These are phyloP conservation scores for Eupithecia subfuscata DNA, from an alignment of 2,888 invertebrate species.

Conservation along the genomic window DNA sequence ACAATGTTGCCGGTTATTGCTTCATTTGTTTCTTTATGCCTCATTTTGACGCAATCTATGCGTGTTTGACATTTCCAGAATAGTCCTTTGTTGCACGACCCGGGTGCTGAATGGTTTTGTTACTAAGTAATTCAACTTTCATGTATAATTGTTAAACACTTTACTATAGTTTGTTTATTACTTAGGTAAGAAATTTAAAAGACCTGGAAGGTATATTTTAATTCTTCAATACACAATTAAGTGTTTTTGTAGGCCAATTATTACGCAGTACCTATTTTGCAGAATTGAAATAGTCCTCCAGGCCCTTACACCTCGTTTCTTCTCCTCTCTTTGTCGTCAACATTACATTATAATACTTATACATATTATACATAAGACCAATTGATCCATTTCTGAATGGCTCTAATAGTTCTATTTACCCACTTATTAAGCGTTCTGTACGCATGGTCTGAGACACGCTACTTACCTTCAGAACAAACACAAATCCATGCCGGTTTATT, in stretches of 20 bases:
- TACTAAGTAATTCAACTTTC: slow-evolving; percentile 2
- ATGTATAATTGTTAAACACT: not conserved
- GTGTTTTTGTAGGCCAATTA: too few relatives aligned
- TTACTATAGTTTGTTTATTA: not conserved
- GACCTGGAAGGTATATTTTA: too few relatives aligned
- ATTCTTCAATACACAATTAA: too few relatives aligned
- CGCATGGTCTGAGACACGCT: not conserved
- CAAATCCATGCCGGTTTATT: not conserved
- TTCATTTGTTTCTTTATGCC: slow-evolving; percentile 69
- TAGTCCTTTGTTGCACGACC: slow-evolving; percentile 70
- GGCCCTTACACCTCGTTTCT: too few relatives aligned
- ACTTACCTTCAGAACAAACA: not conserved
- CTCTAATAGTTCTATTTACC: not conserved
- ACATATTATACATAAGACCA: not conserved
- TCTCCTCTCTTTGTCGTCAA: not conserved
- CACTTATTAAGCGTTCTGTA: not conserved
- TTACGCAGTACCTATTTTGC: too few relatives aligned
- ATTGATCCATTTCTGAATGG: slow-evolving; percentile 2
- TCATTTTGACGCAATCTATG: slow-evolving; percentile 62
- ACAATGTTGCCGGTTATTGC: slow-evolving; percentile 55
- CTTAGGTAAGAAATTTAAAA: not conserved
- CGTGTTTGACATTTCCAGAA: slow-evolving; percentile 72
- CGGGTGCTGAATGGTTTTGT: slow-evolving; percentile 27
- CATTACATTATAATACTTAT: not conserved
- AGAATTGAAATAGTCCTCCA: too few relatives aligned